Conservation (phyloP, 2,888 invertebrate genomes). For the Agapostemon virescens region DNA sequence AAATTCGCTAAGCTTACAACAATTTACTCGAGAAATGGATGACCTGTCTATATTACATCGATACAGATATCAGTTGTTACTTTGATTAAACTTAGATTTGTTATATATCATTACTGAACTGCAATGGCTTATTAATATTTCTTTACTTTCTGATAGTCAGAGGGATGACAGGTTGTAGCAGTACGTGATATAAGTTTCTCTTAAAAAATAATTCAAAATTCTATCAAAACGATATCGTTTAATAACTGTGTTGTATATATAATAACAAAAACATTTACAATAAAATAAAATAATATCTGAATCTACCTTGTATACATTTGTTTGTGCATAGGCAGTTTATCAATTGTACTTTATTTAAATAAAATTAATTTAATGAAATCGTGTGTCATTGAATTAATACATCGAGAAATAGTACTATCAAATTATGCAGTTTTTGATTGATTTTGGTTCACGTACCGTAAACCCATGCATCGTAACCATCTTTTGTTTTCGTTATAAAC, state of each 20-base stretch:
- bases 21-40: constrained; percentile 52
- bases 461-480: constrained; percentile 55
- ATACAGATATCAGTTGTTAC: constrained; percentile 67
- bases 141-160: constrained; percentile 69
- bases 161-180: constrained; percentile 62
- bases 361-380: constrained; percentile 35
- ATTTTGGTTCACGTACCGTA: constrained; percentile 59
- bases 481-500: constrained; percentile 59
- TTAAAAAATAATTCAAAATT: constrained; percentile 41
- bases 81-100: constrained; percentile 67
- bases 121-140: constrained; percentile 61
- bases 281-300: constrained; percentile 29
- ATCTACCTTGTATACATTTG: constrained; percentile 35
- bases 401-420: constrained; percentile 23
- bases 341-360: constrained; percentile 48
- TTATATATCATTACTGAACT: constrained; percentile 55
- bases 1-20: constrained; percentile 46
- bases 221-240: constrained; percentile 28
- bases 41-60: constrained; percentile 60
- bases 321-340: constrained; percentile 58
- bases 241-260: constrained; percentile 25
- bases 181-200: constrained; percentile 57
- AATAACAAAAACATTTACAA: constrained; percentile 38
- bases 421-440: constrained; percentile 55
- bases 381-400: constrained; percentile 30